A percentile compares a stretch with the other conserved stretches of the same genome.
These are phyloP conservation scores for Aproaerema taeniolella DNA, from an alignment of 2,888 invertebrate species.

Conservation along the genomic window DNA sequence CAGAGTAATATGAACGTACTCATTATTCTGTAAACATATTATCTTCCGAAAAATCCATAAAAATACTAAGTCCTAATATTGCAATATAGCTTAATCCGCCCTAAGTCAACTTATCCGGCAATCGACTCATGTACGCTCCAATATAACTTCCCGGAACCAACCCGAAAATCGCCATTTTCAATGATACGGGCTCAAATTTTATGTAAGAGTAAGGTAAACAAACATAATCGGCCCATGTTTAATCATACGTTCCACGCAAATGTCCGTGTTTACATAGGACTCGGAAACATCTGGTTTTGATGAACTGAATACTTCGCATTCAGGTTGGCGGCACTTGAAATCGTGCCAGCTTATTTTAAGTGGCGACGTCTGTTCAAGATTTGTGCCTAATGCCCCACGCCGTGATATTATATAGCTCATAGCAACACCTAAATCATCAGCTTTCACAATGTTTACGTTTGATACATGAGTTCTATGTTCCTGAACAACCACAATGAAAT, in stretches of 20 bases:
- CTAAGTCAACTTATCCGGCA: too few relatives aligned
- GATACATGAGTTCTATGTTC: conserved; percentile 1
- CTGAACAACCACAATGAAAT: neutral
- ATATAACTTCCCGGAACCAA: too few relatives aligned
- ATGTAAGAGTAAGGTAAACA: conserved; percentile 16
- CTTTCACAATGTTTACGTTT: conserved; percentile 19
- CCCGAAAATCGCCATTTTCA: too few relatives aligned
- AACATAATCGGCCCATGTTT: conserved; percentile 33
- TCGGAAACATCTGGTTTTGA: conserved; percentile 70
- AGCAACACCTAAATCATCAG: conserved; percentile 39
- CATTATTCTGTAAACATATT: too few relatives aligned
- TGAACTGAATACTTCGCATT: conserved; percentile 72
- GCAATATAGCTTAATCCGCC: too few relatives aligned
- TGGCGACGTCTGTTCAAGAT: conserved; percentile 68
- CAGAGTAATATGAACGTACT: too few relatives aligned
- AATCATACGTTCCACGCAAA: conserved; percentile 42
- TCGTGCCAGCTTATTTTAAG: conserved; percentile 75
- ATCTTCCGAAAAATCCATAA: too few relatives aligned
- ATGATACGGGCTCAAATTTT: too few relatives aligned
- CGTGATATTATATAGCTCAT: conserved; percentile 48
- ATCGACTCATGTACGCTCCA: too few relatives aligned
- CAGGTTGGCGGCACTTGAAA: conserved; percentile 71
- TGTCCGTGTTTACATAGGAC: conserved; percentile 58
- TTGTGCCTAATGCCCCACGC: conserved; percentile 54
- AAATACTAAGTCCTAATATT: too few relatives aligned